Base-by-base conservation (phyloP, 1,140 invertebrate species). In the Phymastichus coffea region DNA sequence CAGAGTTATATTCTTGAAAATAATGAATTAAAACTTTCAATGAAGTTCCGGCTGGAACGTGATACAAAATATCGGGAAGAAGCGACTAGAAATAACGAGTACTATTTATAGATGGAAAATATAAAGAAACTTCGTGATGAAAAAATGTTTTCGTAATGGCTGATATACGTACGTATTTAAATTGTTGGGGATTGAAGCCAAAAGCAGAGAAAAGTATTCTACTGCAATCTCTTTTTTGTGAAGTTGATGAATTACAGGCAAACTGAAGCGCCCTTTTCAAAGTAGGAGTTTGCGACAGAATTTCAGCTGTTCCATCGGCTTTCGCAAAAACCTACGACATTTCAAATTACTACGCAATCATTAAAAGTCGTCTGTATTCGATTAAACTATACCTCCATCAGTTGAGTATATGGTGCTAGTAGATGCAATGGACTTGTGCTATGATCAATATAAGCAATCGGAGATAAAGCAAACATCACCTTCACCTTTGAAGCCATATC, bases 1-100 rank as follows among this genome's bases (percentile, higher is more conserved):
- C 85, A 23, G 74, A 79, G 30, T 73, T 49, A 67, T 87, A 84
- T 75, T 84, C 84, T 81, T 86, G 88, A 0, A 83, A 82, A 63
- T 83, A 90, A 75, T 91, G 88, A 10, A 89, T 68, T 1, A 94
- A 65, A 22, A 90, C 90, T 73, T 87, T 86, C 0, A 86, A 86
- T 2, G 92, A 94, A 0, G 91, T 86, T 14, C 92, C 91, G 3
- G 90, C 88, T 2, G 93, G 92, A 20, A 84, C 84, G 66, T 94
- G 91, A 15, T 80, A 78, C 22, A 91, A 72, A 64, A 93, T 88
- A 0, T 88, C 79, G 1, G 88, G 85, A 15, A 90, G 65, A 28
- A 87, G 68, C 41, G 82, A 82, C 76, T 83, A 70, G 2, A 72
- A 74, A n/a, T n/a, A n/a, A n/a, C n/a, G n/a, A n/a, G n/a, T n/a